Evolutionary conservation across 2,888 invertebrate genomes (phyloP), one percentile per base, ranked within the genome.

Genomic region (Conops quadrifasciatus): DNA sequence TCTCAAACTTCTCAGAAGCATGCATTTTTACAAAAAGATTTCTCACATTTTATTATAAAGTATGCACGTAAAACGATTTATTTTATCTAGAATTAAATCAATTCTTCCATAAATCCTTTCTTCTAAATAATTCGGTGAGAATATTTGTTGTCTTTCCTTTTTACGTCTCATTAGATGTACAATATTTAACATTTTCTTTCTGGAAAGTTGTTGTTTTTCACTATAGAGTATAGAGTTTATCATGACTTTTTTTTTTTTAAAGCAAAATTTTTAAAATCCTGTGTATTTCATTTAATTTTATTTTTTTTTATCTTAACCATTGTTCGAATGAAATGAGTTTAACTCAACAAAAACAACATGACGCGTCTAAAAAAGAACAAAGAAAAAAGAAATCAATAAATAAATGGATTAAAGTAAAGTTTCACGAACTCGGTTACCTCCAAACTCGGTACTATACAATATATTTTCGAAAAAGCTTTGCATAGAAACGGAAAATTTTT

Each of bases 401-500:
- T 16, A 26, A 11, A 58, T 58, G 43, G 21, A 62, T 19, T 62
- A 63, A 63, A 64, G n/a, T n/a, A n/a, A n/a, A n/a, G n/a, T 36
- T 36, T 36, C 36, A 9, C 5, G 9, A 36, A 36, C 9, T 36
- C 36, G 36, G 36, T 7, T 7, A 36, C 36, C 5, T 7, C 36
- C 36, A 36, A 36, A 7, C 36, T 7, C 36, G 36, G 36, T 36
- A 4, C 9, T 36, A 36, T 36, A 7, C 36, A 36, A 4, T 4
- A 36, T 36, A 36, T 36, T 36, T 36, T 36, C 36, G 9, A 36
- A 36, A 45, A 19, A 63, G 19, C 36, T n/a, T n/a, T 28, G 72
- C 73, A 71, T 64, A 65, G 73, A 65, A 71, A 70, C 26, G 62
- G 69, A 67, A 71, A 75, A 63, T 74, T 64, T 68, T n/a, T n/a